Evolutionary conservation across 2,113 vertebrate genomes (phyloP).

Genomic region (Corythornis vintsioides): DNA sequence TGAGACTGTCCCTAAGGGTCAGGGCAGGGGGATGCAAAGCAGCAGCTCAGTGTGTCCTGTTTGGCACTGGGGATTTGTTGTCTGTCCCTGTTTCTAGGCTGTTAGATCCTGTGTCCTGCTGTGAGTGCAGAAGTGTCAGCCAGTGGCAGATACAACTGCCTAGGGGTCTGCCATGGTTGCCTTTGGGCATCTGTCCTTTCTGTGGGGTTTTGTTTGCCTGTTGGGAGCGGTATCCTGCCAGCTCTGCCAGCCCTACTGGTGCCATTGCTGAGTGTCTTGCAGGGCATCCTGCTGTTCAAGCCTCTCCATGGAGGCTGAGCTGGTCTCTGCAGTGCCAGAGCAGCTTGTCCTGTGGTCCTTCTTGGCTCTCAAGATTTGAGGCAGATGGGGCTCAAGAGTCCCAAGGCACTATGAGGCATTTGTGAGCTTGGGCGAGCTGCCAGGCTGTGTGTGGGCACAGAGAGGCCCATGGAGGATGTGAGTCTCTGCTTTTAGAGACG

Average conservation of each 20-base stretch:
- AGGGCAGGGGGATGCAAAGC: neutral
- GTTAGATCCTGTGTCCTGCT: neutral
- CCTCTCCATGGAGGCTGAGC: neutral
- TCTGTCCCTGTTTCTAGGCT: neutral
- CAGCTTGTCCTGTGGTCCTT: neutral
- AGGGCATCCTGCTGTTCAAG: neutral
- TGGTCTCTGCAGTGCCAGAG: neutral
- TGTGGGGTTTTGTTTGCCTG: neutral
- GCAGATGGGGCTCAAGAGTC: neutral
- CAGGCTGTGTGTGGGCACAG: neutral
- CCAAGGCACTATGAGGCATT: neutral
- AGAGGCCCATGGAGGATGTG: neutral
- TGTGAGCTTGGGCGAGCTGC: neutral
- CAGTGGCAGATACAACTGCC: neutral
- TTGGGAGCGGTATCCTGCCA: neutral
- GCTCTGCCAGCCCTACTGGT: neutral
- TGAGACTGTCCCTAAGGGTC: neutral
- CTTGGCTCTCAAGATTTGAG: constrained; percentile 35
- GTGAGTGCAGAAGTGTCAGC: neutral
- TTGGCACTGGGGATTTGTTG: neutral
- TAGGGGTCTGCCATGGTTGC: neutral
- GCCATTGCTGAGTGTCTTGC: neutral
- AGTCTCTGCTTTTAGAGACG: neutral
- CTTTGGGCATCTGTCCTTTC: neutral
- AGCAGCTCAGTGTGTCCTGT: neutral